Evolutionary conservation across 2,113 vertebrate genomes (phyloP).

Genomic region (Zonotrichia leucophrys): DNA sequence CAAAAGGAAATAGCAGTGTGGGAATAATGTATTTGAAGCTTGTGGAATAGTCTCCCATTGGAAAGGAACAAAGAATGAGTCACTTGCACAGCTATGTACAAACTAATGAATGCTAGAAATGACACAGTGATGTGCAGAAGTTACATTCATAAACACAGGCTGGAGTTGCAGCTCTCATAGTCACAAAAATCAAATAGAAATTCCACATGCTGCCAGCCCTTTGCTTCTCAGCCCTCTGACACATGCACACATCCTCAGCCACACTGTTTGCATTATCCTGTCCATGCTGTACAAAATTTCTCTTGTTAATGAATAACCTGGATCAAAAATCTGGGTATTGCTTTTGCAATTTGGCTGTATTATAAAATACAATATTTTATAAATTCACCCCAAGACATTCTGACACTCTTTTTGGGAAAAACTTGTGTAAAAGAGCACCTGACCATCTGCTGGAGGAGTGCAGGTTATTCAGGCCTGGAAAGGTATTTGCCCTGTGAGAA

Average conservation of each 20-base stretch:
- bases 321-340: neutral
- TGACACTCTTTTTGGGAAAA: neutral
- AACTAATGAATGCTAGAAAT: neutral
- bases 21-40: neutral
- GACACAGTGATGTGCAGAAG: neutral
- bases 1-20: neutral
- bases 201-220: neutral
- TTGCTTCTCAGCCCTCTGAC: neutral
- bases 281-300: accelerated
- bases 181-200: neutral
- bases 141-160: neutral
- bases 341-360: neutral
- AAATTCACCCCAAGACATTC: neutral
- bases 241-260: neutral
- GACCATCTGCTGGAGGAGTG: neutral
- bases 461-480: neutral
- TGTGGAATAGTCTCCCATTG: neutral
- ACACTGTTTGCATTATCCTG: neutral
- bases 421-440: neutral
- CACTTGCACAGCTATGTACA: neutral
- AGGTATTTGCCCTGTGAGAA: neutral
- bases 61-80: neutral
- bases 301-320: neutral
- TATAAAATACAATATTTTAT: neutral
- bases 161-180: neutral